Evolutionary conservation across 1,140 invertebrate species (phyloP), one percentile per base, ranked within the genome.

Genomic region (Pogonomyrmex californicus): DNA sequence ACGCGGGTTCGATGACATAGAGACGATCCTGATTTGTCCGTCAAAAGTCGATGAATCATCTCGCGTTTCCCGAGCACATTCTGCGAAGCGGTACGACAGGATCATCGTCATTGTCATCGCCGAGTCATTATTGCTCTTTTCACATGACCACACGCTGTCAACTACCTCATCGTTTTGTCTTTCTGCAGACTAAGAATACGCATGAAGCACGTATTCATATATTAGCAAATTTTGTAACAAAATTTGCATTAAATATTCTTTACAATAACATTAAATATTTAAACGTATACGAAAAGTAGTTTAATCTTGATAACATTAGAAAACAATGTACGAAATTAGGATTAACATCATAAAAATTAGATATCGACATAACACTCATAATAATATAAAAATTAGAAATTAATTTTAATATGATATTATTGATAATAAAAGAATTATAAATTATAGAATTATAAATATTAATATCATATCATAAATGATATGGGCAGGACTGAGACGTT

Each of bases 121-220:
- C 33, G 30, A 62, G 33, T 79, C 81, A 68, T 88, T 88, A 88
- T 56, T 56, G n/a, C 56, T 88, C 44, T 71, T 83, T 79, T 68
- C 56, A 51, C 66, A 54, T 66, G 78, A 71, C 66, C 47, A 41
- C 17, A 30, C 14, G 30, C 77, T 78, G 79, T 89, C 88, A 85
- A 87, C 75, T 54, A 81, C 44, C 60, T 82, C 54, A 9, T 58
- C 51, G 54, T n/a, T 60, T 60, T 73, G n/a, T 83, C n/a, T 30
- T 49, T 56, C 38, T 41, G 17, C 9, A 23, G 14, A 36, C 0
- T 36, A 44, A 68, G 10, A 73, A 58, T 38, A 33, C n/a, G 41
- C 30, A 14, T 47, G 9, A 58, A 30, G 1, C 7, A 14, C 51
- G 14, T 38, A 56, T 60, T 10, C 12, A 36, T 36, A 14, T 47